Evolutionary conservation across 2,113 vertebrate species (phyloP).

Genomic region (Osmerus mordax): DNA sequence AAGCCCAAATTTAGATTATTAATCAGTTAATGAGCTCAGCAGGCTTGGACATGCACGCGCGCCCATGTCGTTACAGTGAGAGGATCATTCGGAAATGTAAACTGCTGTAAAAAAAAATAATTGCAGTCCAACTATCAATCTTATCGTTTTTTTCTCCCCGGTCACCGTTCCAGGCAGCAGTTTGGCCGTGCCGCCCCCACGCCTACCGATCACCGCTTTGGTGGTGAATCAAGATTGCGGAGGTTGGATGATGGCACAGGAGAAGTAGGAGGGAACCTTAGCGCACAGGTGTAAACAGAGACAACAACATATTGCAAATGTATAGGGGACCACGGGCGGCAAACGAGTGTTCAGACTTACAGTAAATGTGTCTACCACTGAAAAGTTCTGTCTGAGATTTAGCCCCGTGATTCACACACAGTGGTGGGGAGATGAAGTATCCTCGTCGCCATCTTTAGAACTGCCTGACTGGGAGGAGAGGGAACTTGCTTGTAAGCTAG

Average conservation of each 20-base stretch:
- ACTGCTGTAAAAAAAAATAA: too few species aligned
- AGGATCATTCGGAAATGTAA: neutral
- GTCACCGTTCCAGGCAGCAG: neutral
- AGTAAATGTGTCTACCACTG: conserved; percentile 4
- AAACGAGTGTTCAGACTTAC: conserved; percentile 36
- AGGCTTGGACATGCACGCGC: neutral
- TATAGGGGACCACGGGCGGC: neutral
- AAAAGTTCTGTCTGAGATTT: conserved; percentile 15
- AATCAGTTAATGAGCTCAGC: conserved; percentile 63
- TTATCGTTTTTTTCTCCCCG: neutral
- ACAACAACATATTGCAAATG: neutral
- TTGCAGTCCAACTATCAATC: neutral
- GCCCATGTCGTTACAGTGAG: conserved; percentile 19
- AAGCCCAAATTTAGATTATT: conserved; percentile 49
- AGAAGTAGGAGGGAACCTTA: neutral
- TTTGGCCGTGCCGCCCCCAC: neutral
- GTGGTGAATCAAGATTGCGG: neutral
- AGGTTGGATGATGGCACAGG: neutral
- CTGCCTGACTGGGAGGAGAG: conserved; percentile 12
- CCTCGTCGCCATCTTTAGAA: conserved; percentile 75
- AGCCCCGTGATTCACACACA: conserved; percentile 41
- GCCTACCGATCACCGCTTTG: neutral
- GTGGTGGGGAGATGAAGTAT: conserved; percentile 53
- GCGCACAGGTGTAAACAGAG: conserved; percentile 5
- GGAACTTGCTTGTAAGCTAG: neutral